phyloP scores from a whole-genome alignment of 2,113 vertebrate genomes.

The Myotis davidii region DNA sequence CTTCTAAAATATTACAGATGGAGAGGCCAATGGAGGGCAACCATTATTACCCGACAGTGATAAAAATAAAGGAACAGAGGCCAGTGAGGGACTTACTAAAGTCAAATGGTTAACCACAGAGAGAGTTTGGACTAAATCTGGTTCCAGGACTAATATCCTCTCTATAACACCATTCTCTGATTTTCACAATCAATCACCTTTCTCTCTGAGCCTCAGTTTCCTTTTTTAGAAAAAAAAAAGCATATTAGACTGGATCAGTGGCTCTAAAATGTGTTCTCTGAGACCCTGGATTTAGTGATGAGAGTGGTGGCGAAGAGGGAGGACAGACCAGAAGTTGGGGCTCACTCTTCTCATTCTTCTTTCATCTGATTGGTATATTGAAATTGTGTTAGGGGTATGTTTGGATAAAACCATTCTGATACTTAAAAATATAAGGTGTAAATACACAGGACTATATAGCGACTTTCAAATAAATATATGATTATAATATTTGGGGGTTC shows the following conservation, averaged over 20 bases:
- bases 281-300: not conserved
- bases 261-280: not conserved
- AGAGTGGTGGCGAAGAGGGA: not conserved
- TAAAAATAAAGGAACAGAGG: not conserved
- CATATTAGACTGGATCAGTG: not conserved
- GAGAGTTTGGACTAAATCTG: not conserved
- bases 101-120: not conserved
- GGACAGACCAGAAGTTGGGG: not conserved
- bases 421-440: not conserved
- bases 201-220: not conserved
- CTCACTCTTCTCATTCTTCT: not conserved
- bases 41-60: not conserved
- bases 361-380: not conserved
- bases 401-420: not conserved
- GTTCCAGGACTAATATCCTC: not conserved
- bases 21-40: not conserved
- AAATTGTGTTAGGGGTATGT: not conserved
- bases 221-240: not conserved
- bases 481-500: not conserved
- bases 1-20: slow-evolving; percentile 34
- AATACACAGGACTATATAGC: not conserved
- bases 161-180: not conserved
- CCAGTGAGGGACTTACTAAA: not conserved
- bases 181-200: not conserved
- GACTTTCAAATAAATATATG: not conserved